Evolutionary conservation across 2,888 invertebrate genomes (phyloP), one percentile per base, ranked within the genome.

Genomic region (Eudemis profundana): DNA sequence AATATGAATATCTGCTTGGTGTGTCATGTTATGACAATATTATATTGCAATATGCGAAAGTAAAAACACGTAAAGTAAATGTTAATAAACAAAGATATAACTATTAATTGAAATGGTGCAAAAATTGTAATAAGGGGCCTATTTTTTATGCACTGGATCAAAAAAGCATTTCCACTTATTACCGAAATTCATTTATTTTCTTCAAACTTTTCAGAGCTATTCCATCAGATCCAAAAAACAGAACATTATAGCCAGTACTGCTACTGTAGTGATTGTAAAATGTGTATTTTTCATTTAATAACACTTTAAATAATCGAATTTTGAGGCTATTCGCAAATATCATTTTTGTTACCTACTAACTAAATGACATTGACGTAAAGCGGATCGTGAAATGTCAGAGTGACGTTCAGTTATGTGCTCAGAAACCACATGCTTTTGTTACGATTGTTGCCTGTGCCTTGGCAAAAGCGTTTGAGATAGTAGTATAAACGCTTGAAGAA

Each of bases 151-250:
- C 15, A 15, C 23, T n/a, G 19, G 54, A 36, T 15, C 10, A 3
- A 53, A 40, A 54, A 50, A 5, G 23, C 5, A 23, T 5, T 23
- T 23, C 5, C n/a, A 21, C 51, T 53, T 88, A 93, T 89, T 89
- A 96, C 96, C 94, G 94, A 78, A 95, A 94, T 67, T 93, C 87
- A 81, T 95, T 92, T 7, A 98, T 92, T 70, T 91, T 92, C 83
- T 93, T 93, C 53, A 98, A 90, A 81, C 96, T 97, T 69, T 94
- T 94, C 19, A 97, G 78, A 0, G 97, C 95, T 87, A 98, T 98
- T 57, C 93, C 90, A 83, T 98, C 97, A 12, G 96, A 96, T 5
- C 98, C 98, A 84, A 98, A 97, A 86, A 98, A 98, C 49, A 98
- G 78, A 14, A 92, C 78, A 73, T 87, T 90, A 67, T 84, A 86